Percentiles rank a stretch among this genome's conserved stretches.
Conservation (phyloP, 2,888 invertebrate species). For the Eutolmus rufibarbis region DNA sequence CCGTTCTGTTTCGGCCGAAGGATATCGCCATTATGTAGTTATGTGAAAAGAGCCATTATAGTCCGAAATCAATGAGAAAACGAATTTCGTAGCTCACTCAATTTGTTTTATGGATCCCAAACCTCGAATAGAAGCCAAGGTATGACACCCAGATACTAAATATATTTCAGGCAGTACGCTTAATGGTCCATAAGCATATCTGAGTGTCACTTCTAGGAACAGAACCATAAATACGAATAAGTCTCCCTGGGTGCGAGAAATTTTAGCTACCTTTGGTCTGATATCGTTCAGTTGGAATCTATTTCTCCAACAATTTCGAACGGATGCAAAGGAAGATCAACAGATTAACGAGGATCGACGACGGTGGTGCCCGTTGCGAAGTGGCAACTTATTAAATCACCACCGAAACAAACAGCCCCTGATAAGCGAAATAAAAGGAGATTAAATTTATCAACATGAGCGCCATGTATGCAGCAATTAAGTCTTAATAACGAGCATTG, state of each 20-base stretch:
- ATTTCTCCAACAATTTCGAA: not conserved
- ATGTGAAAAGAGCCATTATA: not conserved
- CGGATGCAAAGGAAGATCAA: not conserved
- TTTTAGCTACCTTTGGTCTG: not conserved
- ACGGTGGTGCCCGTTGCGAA: not conserved
- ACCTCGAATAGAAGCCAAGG: not conserved
- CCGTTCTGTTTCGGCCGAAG: not conserved
- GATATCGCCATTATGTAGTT: not conserved
- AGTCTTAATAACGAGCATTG: not conserved
- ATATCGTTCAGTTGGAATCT: not conserved
- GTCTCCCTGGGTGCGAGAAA: not conserved
- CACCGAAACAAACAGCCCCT: not conserved
- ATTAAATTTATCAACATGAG: slow-evolving; percentile 8
- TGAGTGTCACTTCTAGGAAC: not conserved
- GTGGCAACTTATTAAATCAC: not conserved
- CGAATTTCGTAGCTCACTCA: not conserved
- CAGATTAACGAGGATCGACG: not conserved
- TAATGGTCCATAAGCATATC: not conserved
- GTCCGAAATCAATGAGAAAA: not conserved
- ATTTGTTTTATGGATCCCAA: slow-evolving; percentile 19
- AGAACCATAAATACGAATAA: not conserved
- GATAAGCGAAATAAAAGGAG: slow-evolving; percentile 11
- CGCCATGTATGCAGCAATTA: not conserved
- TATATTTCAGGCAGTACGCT: not conserved
- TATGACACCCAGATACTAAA: not conserved